Percentiles rank a stretch among this genome's conserved stretches.
Evolutionary conservation across 2,113 vertebrate genomes (phyloP).

Genomic region (Seriola rivoliana): DNA sequence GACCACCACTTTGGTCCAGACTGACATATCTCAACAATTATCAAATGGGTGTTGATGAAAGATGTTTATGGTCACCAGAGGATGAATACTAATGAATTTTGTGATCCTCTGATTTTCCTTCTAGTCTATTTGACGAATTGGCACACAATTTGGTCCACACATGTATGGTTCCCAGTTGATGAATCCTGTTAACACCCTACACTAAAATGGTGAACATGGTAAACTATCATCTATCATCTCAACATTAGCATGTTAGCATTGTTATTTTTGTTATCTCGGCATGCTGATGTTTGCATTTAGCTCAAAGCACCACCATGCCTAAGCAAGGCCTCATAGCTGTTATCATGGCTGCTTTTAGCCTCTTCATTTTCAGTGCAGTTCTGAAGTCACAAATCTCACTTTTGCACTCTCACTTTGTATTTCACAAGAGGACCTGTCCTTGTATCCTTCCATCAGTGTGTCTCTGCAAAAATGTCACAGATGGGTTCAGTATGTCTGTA

Average conservation of each 20-base stretch:
- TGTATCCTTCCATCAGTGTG: conserved; percentile 21
- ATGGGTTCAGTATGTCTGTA: conserved; percentile 50
- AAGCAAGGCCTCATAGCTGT: background rate
- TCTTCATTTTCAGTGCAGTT: background rate
- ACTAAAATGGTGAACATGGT: no score
- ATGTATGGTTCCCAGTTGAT: background rate
- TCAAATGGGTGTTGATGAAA: background rate
- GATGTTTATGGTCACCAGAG: no score
- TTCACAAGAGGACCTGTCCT: conserved; percentile 10
- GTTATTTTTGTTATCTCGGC: no score
- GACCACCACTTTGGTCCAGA: background rate
- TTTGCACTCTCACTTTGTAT: background rate
- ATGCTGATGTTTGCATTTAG: background rate
- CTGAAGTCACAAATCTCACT: background rate
- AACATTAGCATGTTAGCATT: background rate
- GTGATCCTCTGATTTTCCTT: no score
- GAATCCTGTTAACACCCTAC: background rate
- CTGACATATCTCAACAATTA: background rate
- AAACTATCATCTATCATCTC: background rate
- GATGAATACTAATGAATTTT: no score
- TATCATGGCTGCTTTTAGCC: background rate
- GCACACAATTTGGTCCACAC: background rate
- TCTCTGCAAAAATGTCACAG: conserved; percentile 18
- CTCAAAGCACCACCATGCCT: background rate
- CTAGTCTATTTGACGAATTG: background rate